phyloP scores from a whole-genome alignment of 2,797 vertebrate genomes.

The Rhyacichthys aspro region DNA sequence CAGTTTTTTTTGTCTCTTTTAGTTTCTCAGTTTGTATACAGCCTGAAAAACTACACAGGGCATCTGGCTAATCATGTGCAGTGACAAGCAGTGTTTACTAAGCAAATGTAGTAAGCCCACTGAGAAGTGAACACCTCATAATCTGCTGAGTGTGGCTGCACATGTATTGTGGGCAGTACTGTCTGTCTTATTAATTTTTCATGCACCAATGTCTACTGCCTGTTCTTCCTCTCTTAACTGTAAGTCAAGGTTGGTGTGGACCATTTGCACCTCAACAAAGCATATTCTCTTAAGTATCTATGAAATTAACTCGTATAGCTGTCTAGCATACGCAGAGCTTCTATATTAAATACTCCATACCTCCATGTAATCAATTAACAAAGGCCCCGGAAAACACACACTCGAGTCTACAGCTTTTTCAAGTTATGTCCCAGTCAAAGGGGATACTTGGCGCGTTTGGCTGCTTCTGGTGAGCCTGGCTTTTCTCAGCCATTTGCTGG shows the following conservation, averaged over 20 bases:
- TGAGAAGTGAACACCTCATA: constrained; percentile 48
- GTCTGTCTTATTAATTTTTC: constrained; percentile 28
- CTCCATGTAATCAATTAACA: background rate
- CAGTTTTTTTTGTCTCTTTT: too few relatives aligned
- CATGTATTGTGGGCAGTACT: constrained; percentile 23
- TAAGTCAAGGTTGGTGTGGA: constrained; percentile 24
- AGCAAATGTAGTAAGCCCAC: too few relatives aligned
- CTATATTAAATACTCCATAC: constrained; percentile 7
- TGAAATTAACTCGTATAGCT: background rate
- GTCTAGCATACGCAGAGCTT: constrained; percentile 4
- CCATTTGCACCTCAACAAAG: constrained; percentile 34
- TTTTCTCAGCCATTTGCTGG: constrained; percentile 32
- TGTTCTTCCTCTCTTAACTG: constrained; percentile 29
- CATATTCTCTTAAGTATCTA: background rate
- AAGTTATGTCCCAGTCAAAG: constrained; percentile 29
- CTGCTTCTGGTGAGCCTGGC: constrained; percentile 14
- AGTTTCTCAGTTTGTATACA: too few relatives aligned
- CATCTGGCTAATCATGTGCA: too few relatives aligned
- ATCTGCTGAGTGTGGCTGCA: constrained; percentile 34
- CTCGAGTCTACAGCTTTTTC: background rate
- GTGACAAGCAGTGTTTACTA: too few relatives aligned
- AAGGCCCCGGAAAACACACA: constrained; percentile 1
- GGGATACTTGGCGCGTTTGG: constrained; percentile 1
- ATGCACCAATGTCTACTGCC: constrained; percentile 36
- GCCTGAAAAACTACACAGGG: too few relatives aligned